Conservation (phyloP, 2,113 vertebrate species). For the Ancistrus triradiatus region DNA sequence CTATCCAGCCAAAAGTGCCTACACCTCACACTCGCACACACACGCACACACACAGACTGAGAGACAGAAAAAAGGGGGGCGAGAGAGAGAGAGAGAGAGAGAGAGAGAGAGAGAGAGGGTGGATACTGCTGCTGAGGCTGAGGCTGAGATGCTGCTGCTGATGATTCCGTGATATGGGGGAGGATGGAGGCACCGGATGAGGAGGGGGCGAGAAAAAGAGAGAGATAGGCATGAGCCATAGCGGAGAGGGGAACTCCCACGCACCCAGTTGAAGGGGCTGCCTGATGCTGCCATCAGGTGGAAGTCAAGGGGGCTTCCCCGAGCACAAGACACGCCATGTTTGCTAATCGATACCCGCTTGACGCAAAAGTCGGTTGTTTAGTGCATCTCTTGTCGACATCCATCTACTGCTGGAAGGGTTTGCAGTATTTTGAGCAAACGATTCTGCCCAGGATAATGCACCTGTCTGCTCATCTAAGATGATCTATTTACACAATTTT, state of each 20-base stretch:
- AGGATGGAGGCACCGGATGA: slow-evolving; percentile 54
- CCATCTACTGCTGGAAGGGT: too few species aligned
- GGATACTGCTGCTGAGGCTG: slow-evolving; percentile 36
- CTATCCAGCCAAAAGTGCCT: slow-evolving; percentile 51
- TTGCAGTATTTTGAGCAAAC: too few species aligned
- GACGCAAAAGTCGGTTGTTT: slow-evolving; percentile 1
- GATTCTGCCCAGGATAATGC: too few species aligned
- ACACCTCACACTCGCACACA: background rate
- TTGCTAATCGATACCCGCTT: slow-evolving; percentile 41
- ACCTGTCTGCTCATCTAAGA: background rate
- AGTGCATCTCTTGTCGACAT: background rate
- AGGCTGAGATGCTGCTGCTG: slow-evolving; percentile 57
- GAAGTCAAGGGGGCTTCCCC: slow-evolving; percentile 73
- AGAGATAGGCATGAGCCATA: slow-evolving; percentile 58
- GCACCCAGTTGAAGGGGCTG: slow-evolving; percentile 72
- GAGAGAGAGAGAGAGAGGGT: slow-evolving; percentile 12
- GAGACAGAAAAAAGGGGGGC: too few species aligned
- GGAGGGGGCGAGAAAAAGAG: slow-evolving; percentile 47
- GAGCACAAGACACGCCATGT: slow-evolving; percentile 52
- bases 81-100: background rate
- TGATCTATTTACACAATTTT: too few species aligned
- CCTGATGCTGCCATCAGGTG: slow-evolving; percentile 75
- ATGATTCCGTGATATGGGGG: slow-evolving; percentile 66
- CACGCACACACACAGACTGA: background rate
- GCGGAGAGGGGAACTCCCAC: slow-evolving; percentile 78